These are phyloP conservation scores for Eulacestoma nigropectus DNA, from an alignment of 2,113 vertebrate genomes.

Conservation along the genomic window DNA sequence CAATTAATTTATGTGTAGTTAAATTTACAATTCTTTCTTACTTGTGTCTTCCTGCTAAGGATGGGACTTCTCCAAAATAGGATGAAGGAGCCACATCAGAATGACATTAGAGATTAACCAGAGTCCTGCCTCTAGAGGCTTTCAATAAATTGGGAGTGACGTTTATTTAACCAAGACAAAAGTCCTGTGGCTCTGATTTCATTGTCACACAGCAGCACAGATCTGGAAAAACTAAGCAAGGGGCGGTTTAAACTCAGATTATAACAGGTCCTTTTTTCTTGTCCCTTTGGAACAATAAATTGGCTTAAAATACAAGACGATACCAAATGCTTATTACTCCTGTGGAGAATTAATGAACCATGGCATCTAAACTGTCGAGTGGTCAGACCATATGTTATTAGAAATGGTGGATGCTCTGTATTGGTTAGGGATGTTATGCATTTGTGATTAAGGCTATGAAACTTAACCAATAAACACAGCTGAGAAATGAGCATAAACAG, in stretches of 20 bases:
- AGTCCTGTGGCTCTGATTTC: slow-evolving; percentile 12
- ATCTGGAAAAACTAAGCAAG: slow-evolving; percentile 21
- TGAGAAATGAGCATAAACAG: slow-evolving; percentile 28
- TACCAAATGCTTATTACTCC: slow-evolving; percentile 64
- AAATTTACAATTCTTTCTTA: neutral
- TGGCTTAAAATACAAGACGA: slow-evolving; percentile 68
- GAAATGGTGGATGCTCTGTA: slow-evolving; percentile 55
- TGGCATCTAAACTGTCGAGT: slow-evolving; percentile 65
- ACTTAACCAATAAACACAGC: slow-evolving; percentile 54
- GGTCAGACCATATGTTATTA: slow-evolving; percentile 53
- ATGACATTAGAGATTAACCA: neutral
- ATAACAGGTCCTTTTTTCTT: slow-evolving; percentile 55
- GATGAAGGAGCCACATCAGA: neutral
- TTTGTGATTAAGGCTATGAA: slow-evolving; percentile 53
- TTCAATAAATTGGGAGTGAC: neutral
- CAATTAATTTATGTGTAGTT: neutral
- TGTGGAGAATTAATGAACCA: slow-evolving; percentile 71
- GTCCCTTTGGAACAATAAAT: slow-evolving; percentile 60
- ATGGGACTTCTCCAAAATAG: neutral
- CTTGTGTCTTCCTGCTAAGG: neutral
- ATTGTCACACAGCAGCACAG: neutral
- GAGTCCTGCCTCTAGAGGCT: neutral
- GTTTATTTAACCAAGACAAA: slow-evolving; percentile 27
- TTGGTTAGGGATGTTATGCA: slow-evolving; percentile 36
- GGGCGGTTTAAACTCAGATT: slow-evolving; percentile 43